Percentiles rank a stretch among this genome's conserved stretches.
Conservation (phyloP, 2,888 invertebrate genomes). For the Mechanitis mazaeus region DNA sequence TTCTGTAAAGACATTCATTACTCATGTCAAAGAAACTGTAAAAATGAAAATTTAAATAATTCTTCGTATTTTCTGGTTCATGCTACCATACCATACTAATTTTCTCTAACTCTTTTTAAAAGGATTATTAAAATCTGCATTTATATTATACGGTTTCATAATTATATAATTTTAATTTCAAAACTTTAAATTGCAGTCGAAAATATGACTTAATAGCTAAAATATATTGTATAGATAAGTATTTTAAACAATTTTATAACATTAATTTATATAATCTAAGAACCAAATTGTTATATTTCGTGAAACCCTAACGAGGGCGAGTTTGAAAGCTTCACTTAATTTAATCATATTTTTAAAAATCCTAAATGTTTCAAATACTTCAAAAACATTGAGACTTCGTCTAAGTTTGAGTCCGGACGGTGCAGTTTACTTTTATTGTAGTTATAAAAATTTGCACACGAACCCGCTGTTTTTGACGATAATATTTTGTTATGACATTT, state of each 20-base stretch:
- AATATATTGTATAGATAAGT: neutral
- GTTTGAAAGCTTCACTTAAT: neutral
- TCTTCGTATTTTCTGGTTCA: too few species aligned
- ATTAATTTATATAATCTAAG: too few species aligned
- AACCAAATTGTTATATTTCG: too few species aligned
- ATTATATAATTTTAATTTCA: too few species aligned
- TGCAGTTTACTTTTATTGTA: constrained; percentile 2
- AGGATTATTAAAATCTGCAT: too few species aligned
- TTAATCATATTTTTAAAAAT: neutral
- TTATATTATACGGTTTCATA: too few species aligned
- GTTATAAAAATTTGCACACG: neutral
- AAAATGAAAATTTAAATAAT: neutral
- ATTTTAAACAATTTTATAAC: too few species aligned
- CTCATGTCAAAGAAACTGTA: constrained; percentile 37
- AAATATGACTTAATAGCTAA: too few species aligned
- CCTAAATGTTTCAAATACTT: neutral
- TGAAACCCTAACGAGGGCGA: too few species aligned
- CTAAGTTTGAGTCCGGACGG: neutral
- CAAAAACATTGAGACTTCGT: neutral
- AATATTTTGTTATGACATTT: neutral
- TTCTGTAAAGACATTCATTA: constrained; percentile 53
- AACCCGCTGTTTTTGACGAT: neutral
- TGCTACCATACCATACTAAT: too few species aligned
- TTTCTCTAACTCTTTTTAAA: too few species aligned
- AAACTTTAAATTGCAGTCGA: too few species aligned